Evolutionary conservation across 37 sponge, comb jelly and placozoan species (phyloP), one percentile per base, ranked within the genome.

Genomic region (Theonella swinhoei): DNA sequence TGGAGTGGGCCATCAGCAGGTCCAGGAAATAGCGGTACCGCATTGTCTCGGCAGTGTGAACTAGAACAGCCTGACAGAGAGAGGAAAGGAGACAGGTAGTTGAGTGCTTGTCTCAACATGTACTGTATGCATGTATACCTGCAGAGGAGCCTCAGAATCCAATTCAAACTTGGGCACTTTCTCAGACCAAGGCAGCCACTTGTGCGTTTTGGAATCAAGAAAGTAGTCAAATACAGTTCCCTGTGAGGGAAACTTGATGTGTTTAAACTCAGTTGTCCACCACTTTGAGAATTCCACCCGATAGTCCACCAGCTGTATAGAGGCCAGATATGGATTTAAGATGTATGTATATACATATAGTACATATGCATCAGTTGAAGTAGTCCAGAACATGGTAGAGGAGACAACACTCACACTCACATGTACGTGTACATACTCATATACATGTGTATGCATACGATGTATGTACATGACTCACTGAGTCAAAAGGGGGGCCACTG

Each of bases 221-320:
- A 77, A 96, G 87, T 98, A 98, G 82, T 98, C 99, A 91, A 98
- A 98, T 28, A 98, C 89, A 30, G 99, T 98, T 68, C 96, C 99
- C 71, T 95, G 95, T 0, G 96, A 94, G 40, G 99, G 99, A 76
- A 98, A 96, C 84, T 98, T 98, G 80, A 98, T 91, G 75, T 90
- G 87, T 72, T 98, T 98, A 89, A 98, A 98, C 76, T 98, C 99
- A 35, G 83, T 94, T 39, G 80, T 83, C 99, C 99, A 98, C 99
- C 99, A 98, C 75, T 98, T 98, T 76, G 90, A 91, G 86, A 98
- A 98, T 78, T 98, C 99, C 40, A 94, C 92, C 65, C 99, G 90
- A 82, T 96, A 96, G 62, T 98, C 99, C 17, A 98, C 95, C 83
- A 98, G 75, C 95, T 96, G 75, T 25, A 60, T 20, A 29, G 5